Evolutionary conservation across 92 coral and sea anemone genomes (phyloP).

Genomic region (Zoanthus solanderi): DNA sequence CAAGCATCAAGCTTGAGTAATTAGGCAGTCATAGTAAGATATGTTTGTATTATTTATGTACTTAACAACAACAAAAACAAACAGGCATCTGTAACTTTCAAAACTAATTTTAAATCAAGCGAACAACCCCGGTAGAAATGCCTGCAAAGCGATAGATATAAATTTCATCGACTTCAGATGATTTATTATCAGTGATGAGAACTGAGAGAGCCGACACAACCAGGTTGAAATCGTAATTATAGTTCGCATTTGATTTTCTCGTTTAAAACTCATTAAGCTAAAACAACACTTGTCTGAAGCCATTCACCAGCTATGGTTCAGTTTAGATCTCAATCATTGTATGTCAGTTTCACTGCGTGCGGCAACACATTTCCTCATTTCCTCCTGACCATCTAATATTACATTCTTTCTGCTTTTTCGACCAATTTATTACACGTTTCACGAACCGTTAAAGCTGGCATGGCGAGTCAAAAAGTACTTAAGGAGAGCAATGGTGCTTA

Average conservation of each 20-base stretch:
- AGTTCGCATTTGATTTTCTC: slow-evolving; percentile 27
- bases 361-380: background rate
- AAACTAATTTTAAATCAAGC: too few species aligned
- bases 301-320: background rate
- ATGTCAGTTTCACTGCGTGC: background rate
- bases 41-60: too few species aligned
- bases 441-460: background rate
- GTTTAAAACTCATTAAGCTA: background rate
- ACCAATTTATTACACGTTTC: slow-evolving; percentile 1
- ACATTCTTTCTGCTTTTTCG: background rate
- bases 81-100: too few species aligned
- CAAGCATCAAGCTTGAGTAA: too few species aligned
- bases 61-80: too few species aligned
- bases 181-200: background rate
- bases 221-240: background rate
- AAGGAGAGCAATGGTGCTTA: slow-evolving; percentile 3
- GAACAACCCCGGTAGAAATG: too few species aligned
- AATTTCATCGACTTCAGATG: background rate
- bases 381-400: background rate
- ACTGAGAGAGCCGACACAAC: slow-evolving; percentile 1
- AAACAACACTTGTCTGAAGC: background rate
- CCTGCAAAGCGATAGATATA: too few species aligned
- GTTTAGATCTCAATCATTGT: background rate
- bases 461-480: background rate
- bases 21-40: too few species aligned